Conservation (phyloP, 2,888 invertebrate genomes). For the Drosophila prolongata region DNA sequence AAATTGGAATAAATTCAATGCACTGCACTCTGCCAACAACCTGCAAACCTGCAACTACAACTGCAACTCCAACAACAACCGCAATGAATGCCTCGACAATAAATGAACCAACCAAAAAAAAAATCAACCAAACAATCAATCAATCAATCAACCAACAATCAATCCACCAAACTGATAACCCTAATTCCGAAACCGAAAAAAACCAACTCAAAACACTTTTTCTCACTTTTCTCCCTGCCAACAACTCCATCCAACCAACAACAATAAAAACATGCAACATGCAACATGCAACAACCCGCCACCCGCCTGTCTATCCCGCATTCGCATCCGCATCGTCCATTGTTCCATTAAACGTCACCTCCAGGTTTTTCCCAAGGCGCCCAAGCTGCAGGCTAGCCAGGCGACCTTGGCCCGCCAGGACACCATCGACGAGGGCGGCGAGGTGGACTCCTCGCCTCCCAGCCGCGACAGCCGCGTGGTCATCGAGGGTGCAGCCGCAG, state of each 20-base stretch:
- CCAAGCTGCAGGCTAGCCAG: slow-evolving; percentile 87
- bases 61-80: slow-evolving; percentile 21
- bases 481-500: slow-evolving; percentile 85
- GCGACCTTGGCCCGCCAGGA: slow-evolving; percentile 88
- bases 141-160: slow-evolving; percentile 2
- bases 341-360: slow-evolving; percentile 71
- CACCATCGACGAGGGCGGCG: slow-evolving; percentile 91
- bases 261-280: neutral
- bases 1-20: slow-evolving; percentile 35
- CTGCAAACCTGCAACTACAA: neutral
- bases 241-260: slow-evolving; percentile 1
- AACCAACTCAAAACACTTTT: slow-evolving; percentile 36
- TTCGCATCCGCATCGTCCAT: slow-evolving; percentile 40
- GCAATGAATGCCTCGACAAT: slow-evolving; percentile 22
- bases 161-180: slow-evolving; percentile 7
- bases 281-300: slow-evolving; percentile 37
- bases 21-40: slow-evolving; percentile 31
- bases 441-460: slow-evolving; percentile 85
- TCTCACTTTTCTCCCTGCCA: slow-evolving; percentile 16
- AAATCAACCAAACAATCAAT: neutral
- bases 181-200: slow-evolving; percentile 4
- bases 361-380: slow-evolving; percentile 89
- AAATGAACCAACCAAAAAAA: neutral
- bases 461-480: slow-evolving; percentile 84
- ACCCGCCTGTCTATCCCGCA: slow-evolving; percentile 40